Evolutionary conservation across 2,888 invertebrate genomes (phyloP).

Genomic region (Ligdia adustata): DNA sequence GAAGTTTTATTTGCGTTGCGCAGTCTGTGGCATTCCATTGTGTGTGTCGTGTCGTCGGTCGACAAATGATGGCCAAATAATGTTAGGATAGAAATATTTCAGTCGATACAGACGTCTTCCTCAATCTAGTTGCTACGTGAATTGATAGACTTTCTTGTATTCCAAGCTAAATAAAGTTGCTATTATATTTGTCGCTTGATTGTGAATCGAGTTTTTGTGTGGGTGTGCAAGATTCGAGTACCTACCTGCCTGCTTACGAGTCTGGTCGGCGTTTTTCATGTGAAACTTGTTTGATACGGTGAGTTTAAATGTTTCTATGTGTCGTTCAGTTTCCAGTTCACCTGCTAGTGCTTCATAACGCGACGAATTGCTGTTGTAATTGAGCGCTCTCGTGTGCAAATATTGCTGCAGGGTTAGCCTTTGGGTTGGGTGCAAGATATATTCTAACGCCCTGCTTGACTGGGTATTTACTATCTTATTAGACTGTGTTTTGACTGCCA

Average conservation of each 20-base stretch:
- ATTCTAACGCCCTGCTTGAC: too few species aligned
- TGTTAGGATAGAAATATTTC: constrained; percentile 44
- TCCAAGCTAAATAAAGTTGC: neutral
- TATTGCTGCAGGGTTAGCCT: too few species aligned
- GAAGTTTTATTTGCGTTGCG: neutral
- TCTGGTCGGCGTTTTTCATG: constrained; percentile 50
- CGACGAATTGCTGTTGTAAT: too few species aligned
- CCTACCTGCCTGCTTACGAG: constrained; percentile 41
- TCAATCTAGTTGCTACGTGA: constrained; percentile 42
- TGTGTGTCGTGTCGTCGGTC: constrained; percentile 29
- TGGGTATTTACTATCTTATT: too few species aligned
- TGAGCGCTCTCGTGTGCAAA: too few species aligned
- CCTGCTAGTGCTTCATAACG: too few species aligned
- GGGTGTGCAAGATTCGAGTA: constrained; percentile 46
- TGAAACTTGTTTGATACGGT: constrained; percentile 65
- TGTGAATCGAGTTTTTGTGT: constrained; percentile 52
- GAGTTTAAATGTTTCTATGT: constrained; percentile 47
- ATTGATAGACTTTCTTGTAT: constrained; percentile 33
- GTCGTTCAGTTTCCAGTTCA: constrained; percentile 6
- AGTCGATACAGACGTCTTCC: constrained; percentile 46
- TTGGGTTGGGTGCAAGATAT: too few species aligned
- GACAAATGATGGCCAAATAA: constrained; percentile 48
- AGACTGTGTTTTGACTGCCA: too few species aligned
- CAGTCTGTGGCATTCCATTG: constrained; percentile 21
- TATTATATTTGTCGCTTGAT: constrained; percentile 35